Conservation (phyloP, 2,797 vertebrate genomes). For the Distichodus sexfasciatus region DNA sequence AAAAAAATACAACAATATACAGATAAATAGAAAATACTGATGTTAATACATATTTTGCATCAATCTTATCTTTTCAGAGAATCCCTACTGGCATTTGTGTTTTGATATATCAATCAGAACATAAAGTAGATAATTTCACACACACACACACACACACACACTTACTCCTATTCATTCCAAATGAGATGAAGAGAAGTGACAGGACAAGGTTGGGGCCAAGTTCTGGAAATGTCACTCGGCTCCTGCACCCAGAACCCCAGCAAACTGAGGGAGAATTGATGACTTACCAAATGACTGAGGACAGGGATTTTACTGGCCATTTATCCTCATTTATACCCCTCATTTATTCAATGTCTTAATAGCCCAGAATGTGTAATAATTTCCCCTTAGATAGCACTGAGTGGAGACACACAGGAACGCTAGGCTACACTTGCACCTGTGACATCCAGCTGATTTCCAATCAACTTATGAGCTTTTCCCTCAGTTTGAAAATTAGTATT, state of each 20-base stretch:
- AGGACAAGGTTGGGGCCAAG: constrained; percentile 44
- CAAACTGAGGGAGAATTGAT: constrained; percentile 52
- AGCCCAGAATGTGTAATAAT: constrained; percentile 51
- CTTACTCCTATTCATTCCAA: constrained; percentile 18
- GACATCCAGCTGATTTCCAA: constrained; percentile 44
- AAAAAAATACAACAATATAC: too few relatives aligned
- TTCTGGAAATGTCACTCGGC: constrained; percentile 47
- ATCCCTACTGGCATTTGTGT: too few relatives aligned
- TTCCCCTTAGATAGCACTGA: constrained; percentile 42
- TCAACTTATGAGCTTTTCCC: constrained; percentile 18
- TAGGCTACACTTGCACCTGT: constrained; percentile 40
- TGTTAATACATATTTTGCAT: too few relatives aligned
- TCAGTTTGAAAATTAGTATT: neutral
- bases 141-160: too few relatives aligned
- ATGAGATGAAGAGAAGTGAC: constrained; percentile 44
- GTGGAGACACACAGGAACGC: constrained; percentile 36
- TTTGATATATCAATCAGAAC: too few relatives aligned
- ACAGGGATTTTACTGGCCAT: constrained; percentile 52
- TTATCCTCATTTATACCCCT: constrained; percentile 54
- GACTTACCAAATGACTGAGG: constrained; percentile 57
- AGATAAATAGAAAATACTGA: too few relatives aligned
- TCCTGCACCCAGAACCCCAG: constrained; percentile 41
- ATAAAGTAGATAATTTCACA: too few relatives aligned
- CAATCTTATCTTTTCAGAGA: too few relatives aligned
- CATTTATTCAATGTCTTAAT: constrained; percentile 51